Base-by-base conservation (phyloP, 2,888 invertebrate genomes). In the Hyposoter dolosus region DNA sequence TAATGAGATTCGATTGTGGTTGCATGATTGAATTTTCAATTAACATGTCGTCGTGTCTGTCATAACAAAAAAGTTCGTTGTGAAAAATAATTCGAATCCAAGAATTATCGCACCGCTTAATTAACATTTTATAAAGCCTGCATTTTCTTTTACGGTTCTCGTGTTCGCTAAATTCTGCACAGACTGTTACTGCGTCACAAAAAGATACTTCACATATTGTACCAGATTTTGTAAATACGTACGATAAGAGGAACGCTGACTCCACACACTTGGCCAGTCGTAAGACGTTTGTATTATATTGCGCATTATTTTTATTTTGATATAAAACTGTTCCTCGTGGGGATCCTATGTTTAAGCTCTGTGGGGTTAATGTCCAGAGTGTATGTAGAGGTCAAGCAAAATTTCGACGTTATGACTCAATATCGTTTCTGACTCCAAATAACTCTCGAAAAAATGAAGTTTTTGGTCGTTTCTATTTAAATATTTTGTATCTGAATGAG, bases 211-310 rank as follows among this genome's bases (percentile, higher is more conserved):
- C 19, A 43, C 56, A 28, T 17, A 43, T 40, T 35, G 43, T 23
- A 28, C 43, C 65, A 76, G 32, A 63, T 63, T 76, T 32, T 32
- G 47, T 28, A 63, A 28, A 75, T 15, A 76, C 9, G 72, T 56
- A 63, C 45, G 75, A 63, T 47, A 65, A 76, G 75, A 32, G 15
- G 17, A 63, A 47, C 12, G 23, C 9, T 72, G 35, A 7, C n/a
- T n/a, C 32, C 40, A 10, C 35, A 68, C 66, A 35, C 19, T n/a
- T 2, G 23, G 12, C 19, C 35, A 72, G 4, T n/a, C 53, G 28
- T 4, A 19, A 23, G 45, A 6, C 17, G 7, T 6, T 72, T 56
- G 10, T 40, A 53, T 28, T 53, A 53, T 28, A 66, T 43, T 66
- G 66, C 40, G 35, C 66, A 43, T 66, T 56, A 56, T 56, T 56